Evolutionary conservation across 1,140 invertebrate genomes (phyloP).

Genomic region (Drosophila ambigua): DNA sequence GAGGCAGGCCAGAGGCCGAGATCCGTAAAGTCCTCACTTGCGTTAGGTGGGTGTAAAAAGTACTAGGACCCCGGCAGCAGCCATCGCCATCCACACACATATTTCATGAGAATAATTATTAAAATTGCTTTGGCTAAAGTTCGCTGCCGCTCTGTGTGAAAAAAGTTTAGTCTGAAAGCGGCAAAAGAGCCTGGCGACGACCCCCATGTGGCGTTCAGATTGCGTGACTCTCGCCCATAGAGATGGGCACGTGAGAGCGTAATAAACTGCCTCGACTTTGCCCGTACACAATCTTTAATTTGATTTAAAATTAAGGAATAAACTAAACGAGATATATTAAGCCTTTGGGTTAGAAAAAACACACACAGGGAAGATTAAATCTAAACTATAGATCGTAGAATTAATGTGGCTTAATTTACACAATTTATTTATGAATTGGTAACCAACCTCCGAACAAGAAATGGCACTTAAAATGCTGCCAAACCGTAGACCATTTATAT

Average conservation of each 20-base stretch:
- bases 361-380: background rate
- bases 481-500: too few relatives aligned
- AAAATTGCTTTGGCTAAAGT: slow-evolving; percentile 74
- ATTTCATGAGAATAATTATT: slow-evolving; percentile 81
- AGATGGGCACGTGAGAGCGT: slow-evolving; percentile 13
- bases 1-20: background rate
- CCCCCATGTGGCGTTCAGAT: slow-evolving; percentile 48
- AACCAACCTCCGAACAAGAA: too few relatives aligned
- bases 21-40: slow-evolving; percentile 42
- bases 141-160: slow-evolving; percentile 45
- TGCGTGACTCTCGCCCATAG: slow-evolving; percentile 11
- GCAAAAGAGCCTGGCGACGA: slow-evolving; percentile 30
- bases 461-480: too few relatives aligned
- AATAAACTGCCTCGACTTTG: background rate
- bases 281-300: background rate
- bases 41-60: slow-evolving; percentile 30
- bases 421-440: too few relatives aligned
- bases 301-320: background rate
- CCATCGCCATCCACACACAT: slow-evolving; percentile 42
- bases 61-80: slow-evolving; percentile 6
- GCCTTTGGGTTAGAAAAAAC: background rate
- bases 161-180: slow-evolving; percentile 43
- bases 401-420: too few relatives aligned
- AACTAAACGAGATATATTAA: background rate
- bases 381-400: background rate